These are phyloP conservation scores for Morpho helenor DNA, from an alignment of 2,888 invertebrate genomes.

Conservation along the genomic window DNA sequence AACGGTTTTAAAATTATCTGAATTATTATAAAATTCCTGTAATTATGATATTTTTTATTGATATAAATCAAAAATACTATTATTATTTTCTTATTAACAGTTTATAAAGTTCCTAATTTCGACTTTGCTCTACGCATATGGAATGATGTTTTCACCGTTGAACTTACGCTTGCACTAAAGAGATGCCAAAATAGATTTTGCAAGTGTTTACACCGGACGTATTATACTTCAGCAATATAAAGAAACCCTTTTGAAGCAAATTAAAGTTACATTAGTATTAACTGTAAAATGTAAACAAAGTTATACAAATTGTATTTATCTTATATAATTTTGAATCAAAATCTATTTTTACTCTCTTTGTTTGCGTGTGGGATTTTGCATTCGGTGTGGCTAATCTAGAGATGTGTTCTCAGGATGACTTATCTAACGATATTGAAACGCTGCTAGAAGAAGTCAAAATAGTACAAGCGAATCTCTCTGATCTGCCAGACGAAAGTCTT, in stretches of 20 bases:
- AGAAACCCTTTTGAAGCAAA: neutral
- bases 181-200: constrained; percentile 24
- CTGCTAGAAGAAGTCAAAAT: constrained; percentile 83
- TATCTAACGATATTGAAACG: constrained; percentile 83
- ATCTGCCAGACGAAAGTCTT: constrained; percentile 85
- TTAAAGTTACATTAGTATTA: neutral
- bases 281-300: neutral
- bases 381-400: constrained; percentile 51
- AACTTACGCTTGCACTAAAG: constrained; percentile 22
- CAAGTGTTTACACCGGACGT: constrained; percentile 2
- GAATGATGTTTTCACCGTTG: constrained; percentile 47
- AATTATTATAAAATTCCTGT: neutral
- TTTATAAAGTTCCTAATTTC: constrained; percentile 1
- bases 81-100: neutral
- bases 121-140: constrained; percentile 32
- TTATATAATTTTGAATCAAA: constrained; percentile 2
- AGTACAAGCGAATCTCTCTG: constrained; percentile 83
- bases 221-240: neutral
- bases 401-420: constrained; percentile 80
- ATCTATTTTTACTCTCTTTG: constrained; percentile 22
- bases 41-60: neutral
- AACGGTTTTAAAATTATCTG: neutral
- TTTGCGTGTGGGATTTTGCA: constrained; percentile 16
- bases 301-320: neutral
- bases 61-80: neutral